These are phyloP conservation scores for Glaucopsyche alexis DNA, from an alignment of 2,888 invertebrate genomes.

Conservation along the genomic window DNA sequence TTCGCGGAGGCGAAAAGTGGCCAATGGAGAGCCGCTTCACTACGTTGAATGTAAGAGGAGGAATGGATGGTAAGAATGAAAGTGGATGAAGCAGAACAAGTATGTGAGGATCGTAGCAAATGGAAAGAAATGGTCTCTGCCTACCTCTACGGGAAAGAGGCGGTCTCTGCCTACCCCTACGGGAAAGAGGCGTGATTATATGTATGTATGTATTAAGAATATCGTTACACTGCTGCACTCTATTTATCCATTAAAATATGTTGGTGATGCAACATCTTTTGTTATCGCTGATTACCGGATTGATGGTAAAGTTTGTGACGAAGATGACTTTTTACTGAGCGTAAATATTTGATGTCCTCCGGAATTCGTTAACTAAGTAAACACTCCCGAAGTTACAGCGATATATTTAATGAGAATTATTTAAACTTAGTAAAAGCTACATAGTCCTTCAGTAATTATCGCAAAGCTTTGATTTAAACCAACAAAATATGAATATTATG, in stretches of 20 bases:
- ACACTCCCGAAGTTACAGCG: conserved; percentile 12
- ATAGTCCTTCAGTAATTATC: neutral
- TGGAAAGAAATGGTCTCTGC: no score
- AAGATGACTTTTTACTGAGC: neutral
- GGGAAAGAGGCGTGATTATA: no score
- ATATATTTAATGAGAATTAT: conserved; percentile 5
- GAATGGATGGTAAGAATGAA: no score
- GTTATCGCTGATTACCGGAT: neutral
- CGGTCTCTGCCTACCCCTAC: no score
- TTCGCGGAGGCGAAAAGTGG: no score
- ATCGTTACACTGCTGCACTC: neutral
- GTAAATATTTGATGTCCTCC: conserved; percentile 6
- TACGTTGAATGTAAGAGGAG: no score
- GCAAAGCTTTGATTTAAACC: neutral
- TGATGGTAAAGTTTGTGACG: neutral
- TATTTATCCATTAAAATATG: neutral
- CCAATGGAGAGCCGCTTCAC: no score
- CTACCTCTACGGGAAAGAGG: no score
- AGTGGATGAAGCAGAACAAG: no score
- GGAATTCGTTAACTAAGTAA: conserved; percentile 5
- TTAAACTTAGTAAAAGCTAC: neutral
- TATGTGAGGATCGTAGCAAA: no score
- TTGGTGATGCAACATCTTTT: neutral
- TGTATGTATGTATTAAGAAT: no score
- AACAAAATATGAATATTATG: neutral